These are phyloP conservation scores for Drosophila tanythrix DNA, from an alignment of 2,888 invertebrate genomes.

Conservation along the genomic window DNA sequence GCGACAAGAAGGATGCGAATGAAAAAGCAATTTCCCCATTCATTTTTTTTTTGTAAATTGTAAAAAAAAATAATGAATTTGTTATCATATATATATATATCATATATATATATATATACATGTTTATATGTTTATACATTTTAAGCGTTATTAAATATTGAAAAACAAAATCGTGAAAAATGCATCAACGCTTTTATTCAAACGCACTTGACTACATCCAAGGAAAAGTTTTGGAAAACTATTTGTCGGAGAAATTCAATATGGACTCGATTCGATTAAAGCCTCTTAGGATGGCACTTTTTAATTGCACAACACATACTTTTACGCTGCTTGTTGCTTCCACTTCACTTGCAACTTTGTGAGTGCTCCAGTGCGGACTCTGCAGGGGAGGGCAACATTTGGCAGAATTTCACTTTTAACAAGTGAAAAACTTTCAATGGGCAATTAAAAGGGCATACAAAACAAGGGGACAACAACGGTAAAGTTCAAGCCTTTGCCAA, in stretches of 20 bases:
- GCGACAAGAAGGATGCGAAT: background rate
- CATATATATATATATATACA: background rate
- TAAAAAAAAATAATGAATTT: constrained; percentile 38
- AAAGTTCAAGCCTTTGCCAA: constrained; percentile 47
- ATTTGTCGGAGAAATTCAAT: constrained; percentile 47
- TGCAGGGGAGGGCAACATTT: constrained; percentile 7
- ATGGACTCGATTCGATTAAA: constrained; percentile 53
- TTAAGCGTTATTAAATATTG: background rate
- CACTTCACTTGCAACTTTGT: constrained; percentile 56
- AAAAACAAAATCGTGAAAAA: background rate
- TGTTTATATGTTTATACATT: background rate
- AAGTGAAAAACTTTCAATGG: constrained; percentile 80
- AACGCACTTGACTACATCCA: background rate
- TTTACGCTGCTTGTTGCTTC: constrained; percentile 65
- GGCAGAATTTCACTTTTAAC: constrained; percentile 75
- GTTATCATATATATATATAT: background rate
- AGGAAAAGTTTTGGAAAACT: constrained; percentile 15
- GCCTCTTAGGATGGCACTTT: constrained; percentile 46
- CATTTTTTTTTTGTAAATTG: background rate
- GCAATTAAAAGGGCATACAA: constrained; percentile 78
- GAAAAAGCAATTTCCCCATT: background rate
- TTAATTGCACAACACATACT: constrained; percentile 75
- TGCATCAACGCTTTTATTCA: background rate
- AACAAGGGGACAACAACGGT: constrained; percentile 84
- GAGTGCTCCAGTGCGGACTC: constrained; percentile 6